Base-by-base conservation (phyloP, 2,888 invertebrate species). In the Aplocera efformata region DNA sequence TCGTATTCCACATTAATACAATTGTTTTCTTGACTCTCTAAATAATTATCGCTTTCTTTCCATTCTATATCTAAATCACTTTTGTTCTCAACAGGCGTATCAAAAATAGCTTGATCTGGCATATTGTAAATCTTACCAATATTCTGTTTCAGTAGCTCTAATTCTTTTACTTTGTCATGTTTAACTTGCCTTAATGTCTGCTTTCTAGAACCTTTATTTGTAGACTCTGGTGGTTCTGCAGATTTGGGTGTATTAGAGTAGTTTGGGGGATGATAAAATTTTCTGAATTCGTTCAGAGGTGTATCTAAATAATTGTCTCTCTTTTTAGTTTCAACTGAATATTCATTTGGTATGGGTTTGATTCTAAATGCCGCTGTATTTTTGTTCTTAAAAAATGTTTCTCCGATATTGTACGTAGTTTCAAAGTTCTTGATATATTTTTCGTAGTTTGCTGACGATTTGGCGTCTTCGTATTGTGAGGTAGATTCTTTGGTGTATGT, bases 241-340 rank as follows among this genome's bases (percentile, higher is more conserved):
- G 28, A 22, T 22, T 22, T 44, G 1, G 44, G 36, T 11, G 50
- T 45, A 17, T 17, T 42, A 10, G 26, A 9, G 21, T 8, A 9
- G 32, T 11, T 27, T 26, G 52, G 54, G 0, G 67, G 56, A 3
- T 67, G 66, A 48, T 86, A 86, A 1, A 78, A 50, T 48, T 79
- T 82, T 35, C 86, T 69, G 32, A 88, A 86, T 32, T 85, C 85
- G 0, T 33, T 44, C 6, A 88, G 39, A 0, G 88, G 80, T 7
- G 75, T 78, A 48, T 81, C 81, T 17, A 85, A 55, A 42, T 75
- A 80, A 42, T 79, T 65, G 0, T 53, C 50, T 0, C 42, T 45
- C 7, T 10, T 30, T 50, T 27, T 1, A 42, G 23, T 2, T 32
- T 20, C 20, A 7, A 11, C 22, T 7, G 39, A 29, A n/a, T 17